phyloP scores from a whole-genome alignment of 2,113 vertebrate species.

The Pachyramphus minor region DNA sequence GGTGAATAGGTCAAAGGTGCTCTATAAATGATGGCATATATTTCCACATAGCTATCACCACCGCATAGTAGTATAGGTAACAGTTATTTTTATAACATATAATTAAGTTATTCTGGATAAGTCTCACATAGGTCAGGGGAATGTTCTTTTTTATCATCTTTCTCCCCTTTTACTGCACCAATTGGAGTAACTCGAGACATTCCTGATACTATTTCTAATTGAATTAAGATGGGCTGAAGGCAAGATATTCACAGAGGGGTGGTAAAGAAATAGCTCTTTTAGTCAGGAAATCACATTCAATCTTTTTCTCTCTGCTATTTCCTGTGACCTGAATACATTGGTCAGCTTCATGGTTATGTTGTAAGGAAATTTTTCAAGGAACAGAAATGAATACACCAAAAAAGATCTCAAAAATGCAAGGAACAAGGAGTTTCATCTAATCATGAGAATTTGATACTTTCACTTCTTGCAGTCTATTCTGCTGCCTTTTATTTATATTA shows the following conservation, averaged over 20 bases:
- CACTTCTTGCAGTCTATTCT: background rate
- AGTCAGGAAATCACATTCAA: background rate
- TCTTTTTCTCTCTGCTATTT: background rate
- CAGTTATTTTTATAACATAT: background rate
- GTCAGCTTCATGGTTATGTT: background rate
- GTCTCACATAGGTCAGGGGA: background rate
- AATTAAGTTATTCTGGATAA: background rate
- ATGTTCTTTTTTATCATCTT: background rate
- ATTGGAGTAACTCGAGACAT: background rate
- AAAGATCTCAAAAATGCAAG: background rate
- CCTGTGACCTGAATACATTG: background rate
- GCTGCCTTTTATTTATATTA: background rate
- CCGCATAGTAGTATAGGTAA: background rate
- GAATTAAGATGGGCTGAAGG: background rate
- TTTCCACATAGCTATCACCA: background rate
- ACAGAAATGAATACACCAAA: background rate
- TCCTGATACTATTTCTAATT: background rate
- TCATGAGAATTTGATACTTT: background rate
- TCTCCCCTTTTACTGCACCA: background rate
- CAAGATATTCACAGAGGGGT: background rate
- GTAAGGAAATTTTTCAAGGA: background rate
- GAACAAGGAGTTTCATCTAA: background rate
- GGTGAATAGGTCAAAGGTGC: slow-evolving; percentile 30
- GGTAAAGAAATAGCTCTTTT: background rate
- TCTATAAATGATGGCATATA: slow-evolving; percentile 24